A percentile compares a stretch with the other conserved stretches of the same genome.
phyloP scores from a whole-genome alignment of 2,888 invertebrate genomes.

The Didymodactylos carnosus region DNA sequence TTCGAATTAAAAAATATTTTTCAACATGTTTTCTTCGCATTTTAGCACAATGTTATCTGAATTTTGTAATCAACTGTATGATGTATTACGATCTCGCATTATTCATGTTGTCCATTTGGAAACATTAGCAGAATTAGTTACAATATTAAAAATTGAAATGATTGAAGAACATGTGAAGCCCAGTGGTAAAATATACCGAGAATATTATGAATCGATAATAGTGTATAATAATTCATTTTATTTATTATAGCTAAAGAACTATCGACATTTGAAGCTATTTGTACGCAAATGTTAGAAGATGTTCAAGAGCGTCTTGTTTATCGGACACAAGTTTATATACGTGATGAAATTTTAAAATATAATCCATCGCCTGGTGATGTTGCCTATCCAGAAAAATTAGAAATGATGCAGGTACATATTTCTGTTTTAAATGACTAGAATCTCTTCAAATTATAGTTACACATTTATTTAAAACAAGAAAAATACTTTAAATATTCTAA shows the following conservation, averaged over 20 bases:
- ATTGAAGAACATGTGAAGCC: constrained; percentile 68
- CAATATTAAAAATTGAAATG: constrained; percentile 63
- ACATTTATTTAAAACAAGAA: background rate
- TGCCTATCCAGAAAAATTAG: constrained; percentile 85
- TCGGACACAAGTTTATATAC: constrained; percentile 74
- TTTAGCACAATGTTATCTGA: constrained; percentile 50
- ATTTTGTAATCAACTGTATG: constrained; percentile 68
- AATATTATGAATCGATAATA: background rate
- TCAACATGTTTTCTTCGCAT: constrained; percentile 15
- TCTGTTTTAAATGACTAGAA: too few species aligned
- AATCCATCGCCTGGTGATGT: constrained; percentile 77
- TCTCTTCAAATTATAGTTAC: too few species aligned
- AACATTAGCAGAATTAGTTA: constrained; percentile 83
- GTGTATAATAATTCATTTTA: background rate
- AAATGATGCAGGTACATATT: constrained; percentile 71
- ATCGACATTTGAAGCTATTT: constrained; percentile 4
- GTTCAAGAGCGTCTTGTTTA: constrained; percentile 87
- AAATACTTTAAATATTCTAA: background rate
- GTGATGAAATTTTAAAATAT: constrained; percentile 59
- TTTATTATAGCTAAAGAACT: constrained; percentile 1
- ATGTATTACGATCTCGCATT: constrained; percentile 70
- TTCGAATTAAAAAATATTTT: too few species aligned
- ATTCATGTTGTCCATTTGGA: constrained; percentile 91
- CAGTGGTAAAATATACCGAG: constrained; percentile 43
- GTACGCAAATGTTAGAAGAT: constrained; percentile 55